These are phyloP conservation scores for Smittia sp. DNA, from an alignment of 2,888 invertebrate genomes.

Conservation along the genomic window DNA sequence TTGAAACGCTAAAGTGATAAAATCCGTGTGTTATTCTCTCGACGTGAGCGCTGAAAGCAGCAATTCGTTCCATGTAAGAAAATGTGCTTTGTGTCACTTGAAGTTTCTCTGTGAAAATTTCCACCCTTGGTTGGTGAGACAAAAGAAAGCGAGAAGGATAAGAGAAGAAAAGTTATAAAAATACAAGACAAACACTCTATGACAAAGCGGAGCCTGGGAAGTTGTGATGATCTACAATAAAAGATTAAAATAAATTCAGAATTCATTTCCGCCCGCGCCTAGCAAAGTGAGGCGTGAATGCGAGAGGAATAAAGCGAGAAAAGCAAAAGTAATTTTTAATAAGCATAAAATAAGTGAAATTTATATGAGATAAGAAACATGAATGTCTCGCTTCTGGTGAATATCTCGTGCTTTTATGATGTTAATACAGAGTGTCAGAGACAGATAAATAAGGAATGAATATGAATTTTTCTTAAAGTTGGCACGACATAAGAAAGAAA, in stretches of 20 bases:
- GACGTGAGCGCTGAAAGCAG: background rate
- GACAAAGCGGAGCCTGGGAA: background rate
- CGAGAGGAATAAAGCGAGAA: background rate
- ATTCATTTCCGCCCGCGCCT: background rate
- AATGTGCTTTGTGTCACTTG: constrained; percentile 6
- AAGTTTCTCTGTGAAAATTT: background rate
- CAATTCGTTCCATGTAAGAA: background rate
- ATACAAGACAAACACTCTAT: background rate
- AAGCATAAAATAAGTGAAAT: constrained; percentile 37
- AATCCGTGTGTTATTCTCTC: background rate
- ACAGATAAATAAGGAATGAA: background rate
- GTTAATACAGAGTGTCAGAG: constrained; percentile 8
- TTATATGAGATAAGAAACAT: constrained; percentile 26
- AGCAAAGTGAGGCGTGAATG: constrained; percentile 2
- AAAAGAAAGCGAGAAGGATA: background rate
- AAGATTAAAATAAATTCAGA: constrained; percentile 7
- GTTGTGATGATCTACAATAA: constrained; percentile 3
- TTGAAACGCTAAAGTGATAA: constrained; percentile 7
- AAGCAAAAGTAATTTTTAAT: constrained; percentile 32
- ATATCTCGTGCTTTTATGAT: constrained; percentile 5
- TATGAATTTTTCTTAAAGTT: background rate
- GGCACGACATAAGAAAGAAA: background rate
- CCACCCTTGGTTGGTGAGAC: background rate
- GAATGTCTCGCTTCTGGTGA: background rate
- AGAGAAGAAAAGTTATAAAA: background rate